Conservation (phyloP, 1,140 invertebrate species). For the Caenorhabditis tropicalis region DNA sequence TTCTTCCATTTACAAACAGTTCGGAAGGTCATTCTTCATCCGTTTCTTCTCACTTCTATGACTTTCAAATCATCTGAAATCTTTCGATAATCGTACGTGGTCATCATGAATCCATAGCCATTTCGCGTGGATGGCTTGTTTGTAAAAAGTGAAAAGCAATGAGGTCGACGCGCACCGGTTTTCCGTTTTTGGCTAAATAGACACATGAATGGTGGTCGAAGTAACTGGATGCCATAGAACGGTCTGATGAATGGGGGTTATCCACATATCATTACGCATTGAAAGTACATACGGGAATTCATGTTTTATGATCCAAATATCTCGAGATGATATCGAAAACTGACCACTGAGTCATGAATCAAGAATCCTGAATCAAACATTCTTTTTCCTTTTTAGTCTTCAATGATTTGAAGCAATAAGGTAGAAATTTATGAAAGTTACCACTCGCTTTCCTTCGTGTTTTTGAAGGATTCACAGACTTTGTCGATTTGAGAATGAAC, state of each 20-base stretch:
- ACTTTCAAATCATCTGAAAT: not conserved
- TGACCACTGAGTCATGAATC: not conserved
- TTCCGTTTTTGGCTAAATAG: slow-evolving; percentile 26
- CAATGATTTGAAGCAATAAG: no score
- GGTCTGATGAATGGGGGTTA: not conserved
- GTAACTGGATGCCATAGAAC: slow-evolving; percentile 18
- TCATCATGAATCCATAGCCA: slow-evolving; percentile 18
- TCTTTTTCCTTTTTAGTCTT: no score
- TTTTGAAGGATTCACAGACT: no score
- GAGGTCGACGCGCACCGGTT: slow-evolving; percentile 35
- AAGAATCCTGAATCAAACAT: no score
- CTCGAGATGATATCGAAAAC: not conserved
- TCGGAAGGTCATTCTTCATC: not conserved
- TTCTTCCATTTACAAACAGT: not conserved
- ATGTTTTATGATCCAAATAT: not conserved
- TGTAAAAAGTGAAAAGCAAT: slow-evolving; percentile 42
- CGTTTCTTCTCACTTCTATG: not conserved
- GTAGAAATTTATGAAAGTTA: no score
- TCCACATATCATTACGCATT: not conserved
- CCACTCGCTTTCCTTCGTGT: no score
- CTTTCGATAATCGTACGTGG: not conserved
- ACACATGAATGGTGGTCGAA: not conserved
- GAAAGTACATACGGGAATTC: not conserved
- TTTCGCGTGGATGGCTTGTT: slow-evolving; percentile 14
- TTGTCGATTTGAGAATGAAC: no score